Evolutionary conservation across 2,113 vertebrate genomes (phyloP), one percentile per base, ranked within the genome.

Genomic region (Scophthalmus maximus): DNA sequence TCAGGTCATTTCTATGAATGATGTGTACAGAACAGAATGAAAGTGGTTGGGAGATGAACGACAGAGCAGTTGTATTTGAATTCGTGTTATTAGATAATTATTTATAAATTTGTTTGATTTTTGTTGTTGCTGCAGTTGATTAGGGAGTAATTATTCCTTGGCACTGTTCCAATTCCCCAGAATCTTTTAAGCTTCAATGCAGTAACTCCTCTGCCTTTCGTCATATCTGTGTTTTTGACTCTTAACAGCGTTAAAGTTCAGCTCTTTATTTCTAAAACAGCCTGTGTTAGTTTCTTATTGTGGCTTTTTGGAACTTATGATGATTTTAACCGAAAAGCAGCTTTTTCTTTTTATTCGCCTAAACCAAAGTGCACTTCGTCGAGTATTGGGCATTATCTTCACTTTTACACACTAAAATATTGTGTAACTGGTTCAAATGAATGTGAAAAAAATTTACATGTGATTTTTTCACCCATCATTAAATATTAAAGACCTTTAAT

Each of bases 301-400:
- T 79, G 68, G 34, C 56, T 10, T 40, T 23, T 40, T 69, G 58
- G 79, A 18, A 34, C 68, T 49, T 58, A 59, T 4, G 11, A 64
- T 73, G 58, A 68, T 78, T 81, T 69, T 6, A 77, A 56, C 68
- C 63, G 38, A 82, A 2, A 46, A 77, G 80, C 81, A 83, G 80
- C 79, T 88, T 64, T 76, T 42, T 60, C 6, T 68, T 53, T 78
- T 50, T 49, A 23, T 79, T 80, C 1, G 59, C 67, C 46, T 85
- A 25, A 34, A 90, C 88, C 88, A 85, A 92, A 92, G 90, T 91
- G 91, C 89, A 91, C 90, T 91, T 92, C 84, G 44, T 89, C 60
- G 79, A 58, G 80, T 75, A 30, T 36, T 59, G 76, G 87, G 85
- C 86, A 83, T 89, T 88, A 73, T 68, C 78, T 87, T 79, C 32